Percentiles rank a stretch among this genome's conserved stretches.
Conservation (phyloP, 2,113 vertebrate species). For the Sterrhoptilus dennistouni region DNA sequence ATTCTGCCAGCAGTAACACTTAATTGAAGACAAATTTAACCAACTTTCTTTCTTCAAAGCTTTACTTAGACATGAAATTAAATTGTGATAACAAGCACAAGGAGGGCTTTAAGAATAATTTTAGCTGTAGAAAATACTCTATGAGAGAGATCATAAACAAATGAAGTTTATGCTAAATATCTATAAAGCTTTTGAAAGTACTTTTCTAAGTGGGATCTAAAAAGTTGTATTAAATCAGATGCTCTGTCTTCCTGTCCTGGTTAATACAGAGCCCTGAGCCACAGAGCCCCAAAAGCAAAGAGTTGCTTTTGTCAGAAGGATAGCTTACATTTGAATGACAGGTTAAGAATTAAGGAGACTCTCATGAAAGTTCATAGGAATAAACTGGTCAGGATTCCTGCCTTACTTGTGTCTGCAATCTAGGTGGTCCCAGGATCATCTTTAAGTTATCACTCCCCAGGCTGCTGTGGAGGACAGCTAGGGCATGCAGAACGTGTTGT, state of each 20-base stretch:
- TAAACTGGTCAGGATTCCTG: not conserved
- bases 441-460: not conserved
- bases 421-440: not conserved
- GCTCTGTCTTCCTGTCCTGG: not conserved
- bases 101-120: not conserved
- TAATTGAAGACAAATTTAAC: not conserved
- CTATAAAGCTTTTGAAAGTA: not conserved
- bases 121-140: not conserved
- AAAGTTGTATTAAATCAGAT: not conserved
- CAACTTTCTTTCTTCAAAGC: not conserved
- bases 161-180: not conserved
- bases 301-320: not conserved
- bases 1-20: not conserved
- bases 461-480: not conserved
- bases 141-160: not conserved
- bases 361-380: not conserved
- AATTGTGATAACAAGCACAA: not conserved
- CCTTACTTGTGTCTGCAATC: not conserved
- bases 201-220: not conserved
- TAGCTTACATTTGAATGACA: not conserved
- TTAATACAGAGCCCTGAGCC: not conserved
- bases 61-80: not conserved
- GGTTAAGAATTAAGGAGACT: not conserved
- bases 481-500: not conserved
- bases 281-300: not conserved